Percentiles rank a stretch among this genome's conserved stretches.
Conservation (phyloP, 2,797 vertebrate genomes). For the Sebastes taczanowskii region DNA sequence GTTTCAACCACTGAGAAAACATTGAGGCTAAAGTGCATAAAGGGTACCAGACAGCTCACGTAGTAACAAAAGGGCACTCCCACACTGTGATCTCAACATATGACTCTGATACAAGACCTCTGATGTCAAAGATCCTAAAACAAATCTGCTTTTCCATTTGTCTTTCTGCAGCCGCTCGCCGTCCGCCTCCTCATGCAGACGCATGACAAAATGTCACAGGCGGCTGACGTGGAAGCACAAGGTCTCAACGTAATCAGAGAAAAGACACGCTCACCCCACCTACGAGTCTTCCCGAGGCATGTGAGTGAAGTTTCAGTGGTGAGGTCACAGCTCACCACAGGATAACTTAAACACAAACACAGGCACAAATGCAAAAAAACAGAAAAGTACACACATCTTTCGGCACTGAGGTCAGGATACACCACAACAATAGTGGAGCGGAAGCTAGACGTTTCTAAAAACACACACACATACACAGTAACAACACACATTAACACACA, state of each 20-base stretch:
- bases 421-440: slow-evolving; percentile 52
- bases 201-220: slow-evolving; percentile 45
- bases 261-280: slow-evolving; percentile 53
- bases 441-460: slow-evolving; percentile 36
- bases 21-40: slow-evolving; percentile 6
- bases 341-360: slow-evolving; percentile 45
- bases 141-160: slow-evolving; percentile 29
- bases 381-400: slow-evolving; percentile 40
- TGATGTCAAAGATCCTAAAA: slow-evolving; percentile 49
- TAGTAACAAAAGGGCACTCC: slow-evolving; percentile 39
- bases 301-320: slow-evolving; percentile 55
- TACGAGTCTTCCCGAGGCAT: slow-evolving; percentile 25
- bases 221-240: slow-evolving; percentile 44
- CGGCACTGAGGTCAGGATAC: slow-evolving; percentile 39
- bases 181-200: neutral
- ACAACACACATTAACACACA: neutral
- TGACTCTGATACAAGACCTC: slow-evolving; percentile 15
- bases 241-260: slow-evolving; percentile 44
- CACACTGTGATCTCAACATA: slow-evolving; percentile 27
- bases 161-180: neutral
- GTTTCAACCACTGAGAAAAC: neutral
- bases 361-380: slow-evolving; percentile 25
- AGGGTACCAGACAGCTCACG: neutral
- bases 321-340: slow-evolving; percentile 67
- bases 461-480: neutral